Base-by-base conservation (phyloP, 2,888 invertebrate species). In the Latrodectus hesperus region DNA sequence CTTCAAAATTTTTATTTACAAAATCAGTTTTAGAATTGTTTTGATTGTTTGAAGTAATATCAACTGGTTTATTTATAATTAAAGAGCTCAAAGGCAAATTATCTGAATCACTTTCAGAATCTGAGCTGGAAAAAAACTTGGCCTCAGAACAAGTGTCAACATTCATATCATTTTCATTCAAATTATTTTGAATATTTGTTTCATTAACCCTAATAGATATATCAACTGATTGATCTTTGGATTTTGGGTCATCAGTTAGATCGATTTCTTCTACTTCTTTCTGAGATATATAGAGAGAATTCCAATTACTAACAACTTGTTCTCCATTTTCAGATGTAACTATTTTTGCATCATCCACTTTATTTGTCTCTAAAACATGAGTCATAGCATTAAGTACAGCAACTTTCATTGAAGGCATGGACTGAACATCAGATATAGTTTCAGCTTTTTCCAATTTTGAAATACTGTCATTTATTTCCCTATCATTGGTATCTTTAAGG, bases 61-160 rank as follows among this genome's bases (percentile, higher is more conserved):
- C n/a, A 60, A n/a, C 60, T 60, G 60, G 60, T 60, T 60, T 60
- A 0, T n/a, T 11, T 9, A n/a, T n/a, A 6, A n/a, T 60, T 60
- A 60, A 60, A 11, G 60, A 60, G 60, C 60, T 60, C 10, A 60
- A 11, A 60, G 60, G 60, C 12, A 60, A 53, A 16, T 26, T 22
- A 11, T 73, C 65, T 67, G 75, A 65, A 26, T 83, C 83, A 76
- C 76, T 76, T 14, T 65, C 83, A 26, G 76, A 71, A 64, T 17
- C 64, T 55, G 70, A 76, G 22, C 49, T 12, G 5, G 83, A 76
- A 71, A 83, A 76, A 71, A 68, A 68, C 26, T 60, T 60, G 10
- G n/a, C 10, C 12, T 22, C 22, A 68, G 68, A 68, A 68, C n/a
- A 60, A 16, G n/a, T 60, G 10, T 60, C 10, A 38, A 6, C 6